Conservation (phyloP, 1,140 invertebrate genomes). For the Olivierus martensii region DNA sequence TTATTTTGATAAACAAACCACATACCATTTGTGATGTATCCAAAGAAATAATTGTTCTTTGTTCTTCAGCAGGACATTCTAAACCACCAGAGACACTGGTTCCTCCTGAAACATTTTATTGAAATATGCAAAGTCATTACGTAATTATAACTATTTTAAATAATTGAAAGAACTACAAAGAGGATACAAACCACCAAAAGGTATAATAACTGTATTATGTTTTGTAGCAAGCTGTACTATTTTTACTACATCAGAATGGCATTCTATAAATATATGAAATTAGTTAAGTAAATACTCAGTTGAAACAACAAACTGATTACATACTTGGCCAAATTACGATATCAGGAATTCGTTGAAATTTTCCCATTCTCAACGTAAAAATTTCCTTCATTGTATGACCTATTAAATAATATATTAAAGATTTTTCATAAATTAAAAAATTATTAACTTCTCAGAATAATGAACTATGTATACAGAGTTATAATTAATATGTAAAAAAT, state of each 20-base stretch:
- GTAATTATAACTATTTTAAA: too few relatives aligned
- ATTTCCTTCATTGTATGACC: slow-evolving; percentile 87
- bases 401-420: too few relatives aligned
- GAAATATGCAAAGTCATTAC: too few relatives aligned
- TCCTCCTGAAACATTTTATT: slow-evolving; percentile 41
- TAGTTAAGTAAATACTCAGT: background rate
- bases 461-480: too few relatives aligned
- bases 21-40: slow-evolving; percentile 93
- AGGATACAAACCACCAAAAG: slow-evolving; percentile 56
- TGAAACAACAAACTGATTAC: slow-evolving; percentile 13
- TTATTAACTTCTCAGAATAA: too few relatives aligned
- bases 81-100: slow-evolving; percentile 88
- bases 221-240: slow-evolving; percentile 62
- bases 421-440: too few relatives aligned
- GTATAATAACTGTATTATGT: slow-evolving; percentile 69
- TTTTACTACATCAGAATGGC: slow-evolving; percentile 63
- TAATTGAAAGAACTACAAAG: too few relatives aligned
- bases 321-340: slow-evolving; percentile 79
- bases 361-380: slow-evolving; percentile 51
- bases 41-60: slow-evolving; percentile 68
- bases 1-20: too few relatives aligned
- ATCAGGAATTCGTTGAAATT: slow-evolving; percentile 75
- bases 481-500: too few relatives aligned
- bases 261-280: too few relatives aligned
- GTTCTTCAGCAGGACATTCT: slow-evolving; percentile 66